Conservation (phyloP, 2,888 invertebrate genomes). For the Baronia brevicornis region DNA sequence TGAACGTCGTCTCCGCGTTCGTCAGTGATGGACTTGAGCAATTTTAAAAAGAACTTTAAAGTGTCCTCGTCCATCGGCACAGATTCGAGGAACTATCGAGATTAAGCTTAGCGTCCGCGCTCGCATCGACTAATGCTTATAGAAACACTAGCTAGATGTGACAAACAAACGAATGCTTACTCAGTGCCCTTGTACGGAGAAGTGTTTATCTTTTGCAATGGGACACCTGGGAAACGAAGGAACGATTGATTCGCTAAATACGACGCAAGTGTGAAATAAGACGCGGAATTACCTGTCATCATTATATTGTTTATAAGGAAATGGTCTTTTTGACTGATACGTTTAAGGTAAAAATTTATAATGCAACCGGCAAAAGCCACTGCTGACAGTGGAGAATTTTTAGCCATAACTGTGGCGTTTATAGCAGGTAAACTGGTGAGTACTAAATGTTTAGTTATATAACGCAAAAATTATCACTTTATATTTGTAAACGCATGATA, state of each 20-base stretch:
- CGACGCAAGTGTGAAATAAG: too few relatives aligned
- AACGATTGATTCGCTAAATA: too few relatives aligned
- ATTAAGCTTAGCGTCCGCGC: slow-evolving; percentile 3
- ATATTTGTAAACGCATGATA: neutral
- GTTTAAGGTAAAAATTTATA: too few relatives aligned
- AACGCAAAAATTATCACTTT: too few relatives aligned
- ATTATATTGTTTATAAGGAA: too few relatives aligned
- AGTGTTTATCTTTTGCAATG: slow-evolving; percentile 47
- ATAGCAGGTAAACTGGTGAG: too few relatives aligned
- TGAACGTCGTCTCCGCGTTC: slow-evolving; percentile 27
- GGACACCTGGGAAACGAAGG: slow-evolving; percentile 44
- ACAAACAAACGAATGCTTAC: slow-evolving; percentile 28
- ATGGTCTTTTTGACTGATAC: too few relatives aligned
- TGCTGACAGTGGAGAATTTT: too few relatives aligned
- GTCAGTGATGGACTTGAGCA: slow-evolving; percentile 31
- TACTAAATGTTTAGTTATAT: too few relatives aligned
- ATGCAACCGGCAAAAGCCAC: too few relatives aligned
- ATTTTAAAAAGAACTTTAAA: slow-evolving; percentile 27
- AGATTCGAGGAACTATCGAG: slow-evolving; percentile 1
- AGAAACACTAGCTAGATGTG: slow-evolving; percentile 5
- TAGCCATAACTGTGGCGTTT: too few relatives aligned
- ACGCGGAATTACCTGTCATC: too few relatives aligned
- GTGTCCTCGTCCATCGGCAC: slow-evolving; percentile 27
- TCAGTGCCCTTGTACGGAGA: slow-evolving; percentile 41
- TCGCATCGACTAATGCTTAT: slow-evolving; percentile 1